Percentiles rank a stretch among this genome's conserved stretches.
Conservation (phyloP, 1,140 invertebrate species). For the Cotesia chilonis region DNA sequence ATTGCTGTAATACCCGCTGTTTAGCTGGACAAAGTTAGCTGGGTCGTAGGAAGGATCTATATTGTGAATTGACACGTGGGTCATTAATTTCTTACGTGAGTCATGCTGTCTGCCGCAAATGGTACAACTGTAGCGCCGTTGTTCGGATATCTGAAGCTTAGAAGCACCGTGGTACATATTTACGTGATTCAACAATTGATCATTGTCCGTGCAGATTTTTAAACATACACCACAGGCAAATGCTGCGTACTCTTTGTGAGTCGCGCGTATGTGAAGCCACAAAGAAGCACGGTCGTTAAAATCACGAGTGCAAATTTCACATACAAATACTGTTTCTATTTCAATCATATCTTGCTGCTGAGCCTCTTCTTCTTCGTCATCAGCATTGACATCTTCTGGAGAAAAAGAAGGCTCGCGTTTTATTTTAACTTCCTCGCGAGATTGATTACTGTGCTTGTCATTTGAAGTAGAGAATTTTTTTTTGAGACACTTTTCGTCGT, state of each 20-base stretch:
- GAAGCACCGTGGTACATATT: constrained; percentile 64
- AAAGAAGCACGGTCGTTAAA: constrained; percentile 67
- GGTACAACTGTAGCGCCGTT: constrained; percentile 64
- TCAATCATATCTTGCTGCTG: constrained; percentile 56
- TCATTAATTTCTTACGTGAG: constrained; percentile 68
- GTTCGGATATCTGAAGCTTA: constrained; percentile 57
- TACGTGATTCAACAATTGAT: constrained; percentile 66
- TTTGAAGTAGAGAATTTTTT: constrained; percentile 38
- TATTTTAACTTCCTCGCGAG: constrained; percentile 11
- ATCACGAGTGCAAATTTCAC: constrained; percentile 66
- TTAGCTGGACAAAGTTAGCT: constrained; percentile 65
- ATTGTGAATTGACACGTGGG: constrained; percentile 69
- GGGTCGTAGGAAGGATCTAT: constrained; percentile 66
- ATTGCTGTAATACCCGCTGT: constrained; percentile 60
- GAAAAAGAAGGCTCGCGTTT: constrained; percentile 23
- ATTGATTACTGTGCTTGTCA: constrained; percentile 38
- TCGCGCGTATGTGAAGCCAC: constrained; percentile 68
- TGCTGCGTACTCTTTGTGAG: constrained; percentile 68
- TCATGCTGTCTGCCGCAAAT: constrained; percentile 71
- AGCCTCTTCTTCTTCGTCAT: constrained; percentile 49
- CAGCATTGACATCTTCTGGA: constrained; percentile 38
- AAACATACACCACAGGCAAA: constrained; percentile 70
- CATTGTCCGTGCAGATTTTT: constrained; percentile 66
- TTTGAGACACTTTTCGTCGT: constrained; percentile 59
- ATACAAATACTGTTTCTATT: constrained; percentile 64